These are phyloP conservation scores for Limnodromus scolopaceus DNA, from an alignment of 2,797 vertebrate species.

Conservation along the genomic window DNA sequence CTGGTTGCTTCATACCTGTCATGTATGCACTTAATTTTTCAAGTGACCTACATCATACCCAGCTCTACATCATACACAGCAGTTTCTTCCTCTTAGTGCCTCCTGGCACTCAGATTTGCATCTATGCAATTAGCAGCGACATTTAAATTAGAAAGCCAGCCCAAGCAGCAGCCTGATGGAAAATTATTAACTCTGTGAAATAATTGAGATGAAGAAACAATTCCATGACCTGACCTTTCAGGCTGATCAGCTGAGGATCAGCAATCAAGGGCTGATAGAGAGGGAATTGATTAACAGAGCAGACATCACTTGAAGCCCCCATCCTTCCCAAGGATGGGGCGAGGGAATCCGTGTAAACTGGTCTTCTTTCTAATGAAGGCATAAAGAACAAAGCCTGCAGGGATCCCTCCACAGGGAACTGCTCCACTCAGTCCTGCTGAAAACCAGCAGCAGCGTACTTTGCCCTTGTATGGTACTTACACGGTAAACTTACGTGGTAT, in stretches of 20 bases:
- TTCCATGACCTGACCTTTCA: background rate
- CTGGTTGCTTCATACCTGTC: background rate
- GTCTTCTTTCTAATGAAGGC: background rate
- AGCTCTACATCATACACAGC: accelerated
- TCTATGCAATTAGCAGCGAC: background rate
- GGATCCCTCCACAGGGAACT: background rate
- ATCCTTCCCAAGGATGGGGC: background rate
- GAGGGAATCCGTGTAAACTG: background rate
- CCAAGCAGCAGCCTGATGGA: background rate
- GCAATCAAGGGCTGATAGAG: background rate
- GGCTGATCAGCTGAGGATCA: background rate
- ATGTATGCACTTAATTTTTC: background rate
- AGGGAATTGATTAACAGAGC: background rate
- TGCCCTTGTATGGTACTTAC: accelerated
- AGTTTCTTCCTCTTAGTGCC: background rate
- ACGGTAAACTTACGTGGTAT: accelerated
- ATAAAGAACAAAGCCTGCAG: background rate
- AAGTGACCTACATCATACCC: background rate
- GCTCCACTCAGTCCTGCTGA: background rate
- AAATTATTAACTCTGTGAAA: background rate
- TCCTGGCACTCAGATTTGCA: background rate
- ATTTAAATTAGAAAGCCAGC: background rate
- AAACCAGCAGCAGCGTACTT: background rate
- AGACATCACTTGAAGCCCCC: background rate
- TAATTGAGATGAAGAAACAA: background rate